Evolutionary conservation across 2,888 invertebrate genomes (phyloP).

Genomic region (Cryptocheilus praepositus): DNA sequence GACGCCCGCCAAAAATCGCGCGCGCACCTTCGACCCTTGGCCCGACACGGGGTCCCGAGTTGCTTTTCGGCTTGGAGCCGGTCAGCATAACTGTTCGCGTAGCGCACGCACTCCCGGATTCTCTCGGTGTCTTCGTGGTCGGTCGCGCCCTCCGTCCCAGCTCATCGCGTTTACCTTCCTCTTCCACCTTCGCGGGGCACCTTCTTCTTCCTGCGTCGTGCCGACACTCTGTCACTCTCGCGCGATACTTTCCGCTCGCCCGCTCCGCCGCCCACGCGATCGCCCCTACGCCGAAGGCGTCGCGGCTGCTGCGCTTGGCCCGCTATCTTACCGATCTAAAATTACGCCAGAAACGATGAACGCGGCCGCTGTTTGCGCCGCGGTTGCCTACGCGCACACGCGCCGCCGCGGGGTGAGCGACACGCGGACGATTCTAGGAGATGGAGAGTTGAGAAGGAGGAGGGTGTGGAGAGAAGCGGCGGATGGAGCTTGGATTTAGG

Average conservation of each 20-base stretch:
- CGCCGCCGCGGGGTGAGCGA: constrained; percentile 31
- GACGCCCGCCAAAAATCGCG: no score
- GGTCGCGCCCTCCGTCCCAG: constrained; percentile 3
- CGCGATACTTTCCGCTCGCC: constrained; percentile 17
- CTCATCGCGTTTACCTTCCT: background rate
- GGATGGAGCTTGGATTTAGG: no score
- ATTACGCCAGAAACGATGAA: constrained; percentile 69
- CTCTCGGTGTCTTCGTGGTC: constrained; percentile 38
- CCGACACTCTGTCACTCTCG: constrained; percentile 41
- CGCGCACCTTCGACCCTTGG: background rate
- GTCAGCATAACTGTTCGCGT: constrained; percentile 70
- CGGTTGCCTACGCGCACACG: constrained; percentile 11
- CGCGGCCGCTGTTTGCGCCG: constrained; percentile 33
- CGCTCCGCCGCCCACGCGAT: constrained; percentile 13
- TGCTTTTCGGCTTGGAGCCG: constrained; percentile 65
- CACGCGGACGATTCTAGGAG: no score
- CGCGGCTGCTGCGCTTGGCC: no score
- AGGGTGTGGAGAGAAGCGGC: no score
- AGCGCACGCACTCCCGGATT: constrained; percentile 57
- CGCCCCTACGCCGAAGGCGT: no score
- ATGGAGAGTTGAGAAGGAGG: no score
- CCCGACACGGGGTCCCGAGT: constrained; percentile 54
- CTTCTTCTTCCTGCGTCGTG: constrained; percentile 18
- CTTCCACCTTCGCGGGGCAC: constrained; percentile 14
- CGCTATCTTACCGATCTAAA: constrained; percentile 73